Percentiles rank a stretch among this genome's conserved stretches.
Evolutionary conservation across 1,140 invertebrate genomes (phyloP).

Genomic region (Drosophila oshimai): DNA sequence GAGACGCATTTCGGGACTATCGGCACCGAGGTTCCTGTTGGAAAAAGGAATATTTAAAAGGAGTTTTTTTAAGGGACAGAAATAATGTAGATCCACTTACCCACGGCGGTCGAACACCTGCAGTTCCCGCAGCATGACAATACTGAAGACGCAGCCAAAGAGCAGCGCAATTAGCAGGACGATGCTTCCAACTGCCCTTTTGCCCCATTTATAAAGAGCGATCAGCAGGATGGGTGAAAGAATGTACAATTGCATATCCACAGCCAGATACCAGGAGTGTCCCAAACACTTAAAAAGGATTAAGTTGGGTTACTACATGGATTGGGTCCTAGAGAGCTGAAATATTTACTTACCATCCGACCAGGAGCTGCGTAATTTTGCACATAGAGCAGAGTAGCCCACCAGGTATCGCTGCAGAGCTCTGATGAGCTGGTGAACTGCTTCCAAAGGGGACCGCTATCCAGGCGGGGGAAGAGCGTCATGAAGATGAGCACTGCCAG

Average conservation of each 20-base stretch:
- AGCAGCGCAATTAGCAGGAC: conserved; percentile 51
- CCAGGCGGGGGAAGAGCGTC: conserved; percentile 57
- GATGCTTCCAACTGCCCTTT: conserved; percentile 37
- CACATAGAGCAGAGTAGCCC: conserved; percentile 73
- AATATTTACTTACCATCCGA: conserved; percentile 53
- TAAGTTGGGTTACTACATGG: neutral
- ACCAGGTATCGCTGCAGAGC: conserved; percentile 67
- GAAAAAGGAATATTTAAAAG: neutral
- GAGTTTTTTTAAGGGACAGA: no score
- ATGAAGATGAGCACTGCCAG: conserved; percentile 66
- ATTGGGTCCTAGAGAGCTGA: neutral
- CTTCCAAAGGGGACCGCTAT: conserved; percentile 69
- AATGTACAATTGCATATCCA: conserved; percentile 93
- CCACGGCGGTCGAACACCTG: conserved; percentile 50
- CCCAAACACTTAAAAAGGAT: conserved; percentile 89
- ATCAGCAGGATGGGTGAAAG: conserved; percentile 89
- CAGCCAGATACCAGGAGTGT: conserved; percentile 94
- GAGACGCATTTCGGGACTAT: conserved; percentile 52
- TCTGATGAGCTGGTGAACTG: conserved; percentile 43
- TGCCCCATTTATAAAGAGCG: conserved; percentile 86
- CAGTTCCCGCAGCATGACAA: conserved; percentile 52
- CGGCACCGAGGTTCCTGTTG: conserved; percentile 53
- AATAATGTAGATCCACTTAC: conserved; percentile 43
- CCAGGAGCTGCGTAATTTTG: conserved; percentile 75
- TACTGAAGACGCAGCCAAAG: conserved; percentile 57